Evolutionary conservation across 2,113 vertebrate genomes (phyloP), one percentile per base, ranked within the genome.

Genomic region (Euleptes europaea): DNA sequence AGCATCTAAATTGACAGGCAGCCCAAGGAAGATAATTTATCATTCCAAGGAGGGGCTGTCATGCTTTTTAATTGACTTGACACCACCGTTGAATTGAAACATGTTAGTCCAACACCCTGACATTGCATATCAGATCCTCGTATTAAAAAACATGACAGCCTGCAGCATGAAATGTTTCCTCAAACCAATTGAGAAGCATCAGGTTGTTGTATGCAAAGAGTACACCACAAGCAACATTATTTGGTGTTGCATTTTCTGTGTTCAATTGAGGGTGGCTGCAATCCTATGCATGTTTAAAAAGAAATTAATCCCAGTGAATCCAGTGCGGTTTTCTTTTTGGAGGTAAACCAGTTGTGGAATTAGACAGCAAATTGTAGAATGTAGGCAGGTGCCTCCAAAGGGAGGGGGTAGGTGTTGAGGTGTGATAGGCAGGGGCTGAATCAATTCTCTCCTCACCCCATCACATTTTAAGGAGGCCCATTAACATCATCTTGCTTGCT

Each of bases 101-200:
- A 69, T 69, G 77, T 84, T 77, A 75, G 69, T 65, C 66, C 51
- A 80, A 35, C 26, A 17, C 23, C 66, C 40, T 49, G 14, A 72
- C 31, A 60, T 54, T 83, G 31, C 42, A 84, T 83, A 90, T 71
- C 84, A 86, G 67, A 67, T 31, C 9, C 19, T 87, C 26, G 49
- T 88, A 72, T 87, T 33, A 33, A 44, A 89, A 47, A 80, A 70
- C 38, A 80, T n/a, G 78, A 66, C 33, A 81, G 47, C 17, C 38
- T 80, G 23, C 33, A 51, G 65, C 83, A 86, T 74, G 1, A 0
- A 47, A 83, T 54, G 76, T 84, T 65, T 78, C 66, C 74, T 87
- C 74, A 91, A 87, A 88, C 51, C 47, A 86, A 86, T 60, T 89
- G 66, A 83, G 90, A 90, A 88, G 71, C 26, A 88, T 83, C 84